A percentile compares a stretch with the other conserved stretches of the same genome.
Conservation (phyloP, 2,888 invertebrate genomes). For the Harmothoe impar region DNA sequence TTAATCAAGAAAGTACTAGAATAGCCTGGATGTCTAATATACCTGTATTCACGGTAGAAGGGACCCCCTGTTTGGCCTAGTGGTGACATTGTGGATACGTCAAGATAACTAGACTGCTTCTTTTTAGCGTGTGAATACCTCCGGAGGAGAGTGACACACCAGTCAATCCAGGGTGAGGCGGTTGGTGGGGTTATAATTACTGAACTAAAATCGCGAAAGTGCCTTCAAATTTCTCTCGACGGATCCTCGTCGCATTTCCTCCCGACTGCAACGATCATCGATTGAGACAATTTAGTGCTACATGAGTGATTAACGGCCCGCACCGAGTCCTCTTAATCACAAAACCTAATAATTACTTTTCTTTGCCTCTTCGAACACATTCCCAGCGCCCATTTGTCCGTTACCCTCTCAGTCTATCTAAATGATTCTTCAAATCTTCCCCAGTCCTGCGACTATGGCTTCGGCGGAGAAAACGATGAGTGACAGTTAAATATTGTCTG, state of each 20-base stretch:
- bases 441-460: neutral
- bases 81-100: neutral
- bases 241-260: slow-evolving; percentile 25
- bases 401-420: slow-evolving; percentile 32
- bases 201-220: neutral
- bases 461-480: neutral
- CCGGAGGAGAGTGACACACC: neutral
- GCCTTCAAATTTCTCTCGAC: slow-evolving; percentile 47
- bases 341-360: slow-evolving; percentile 51
- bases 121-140: too few species aligned
- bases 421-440: slow-evolving; percentile 21
- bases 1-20: neutral
- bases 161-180: neutral
- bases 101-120: neutral
- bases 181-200: slow-evolving; percentile 26
- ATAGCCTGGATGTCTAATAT: neutral
- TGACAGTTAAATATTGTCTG: slow-evolving; percentile 35
- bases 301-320: slow-evolving; percentile 21
- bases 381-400: slow-evolving; percentile 26
- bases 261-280: slow-evolving; percentile 28
- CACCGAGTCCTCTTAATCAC: slow-evolving; percentile 29
- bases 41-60: neutral
- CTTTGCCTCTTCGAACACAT: slow-evolving; percentile 50
- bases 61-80: neutral
- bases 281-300: slow-evolving; percentile 52